These are phyloP conservation scores for Empidonax traillii DNA, from an alignment of 2,113 vertebrate species.

Conservation along the genomic window DNA sequence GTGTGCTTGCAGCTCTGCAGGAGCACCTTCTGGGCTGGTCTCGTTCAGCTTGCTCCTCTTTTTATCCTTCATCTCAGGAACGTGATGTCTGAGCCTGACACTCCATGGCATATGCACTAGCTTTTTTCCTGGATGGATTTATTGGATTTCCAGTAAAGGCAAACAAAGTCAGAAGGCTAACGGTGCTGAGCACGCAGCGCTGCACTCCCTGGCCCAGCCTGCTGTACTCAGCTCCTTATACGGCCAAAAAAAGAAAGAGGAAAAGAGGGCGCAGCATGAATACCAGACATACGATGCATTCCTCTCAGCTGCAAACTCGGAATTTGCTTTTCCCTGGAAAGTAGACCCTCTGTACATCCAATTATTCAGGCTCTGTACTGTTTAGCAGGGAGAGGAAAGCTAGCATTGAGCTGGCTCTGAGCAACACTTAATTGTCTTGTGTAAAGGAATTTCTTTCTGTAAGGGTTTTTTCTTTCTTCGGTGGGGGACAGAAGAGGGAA, in stretches of 20 bases:
- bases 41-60: neutral
- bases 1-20: neutral
- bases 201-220: slow-evolving; percentile 34
- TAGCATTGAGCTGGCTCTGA: slow-evolving; percentile 25
- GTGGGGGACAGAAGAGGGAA: neutral
- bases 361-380: slow-evolving; percentile 28
- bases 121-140: slow-evolving; percentile 72
- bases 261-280: slow-evolving; percentile 35
- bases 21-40: neutral
- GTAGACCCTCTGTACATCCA: slow-evolving; percentile 3
- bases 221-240: slow-evolving; percentile 69
- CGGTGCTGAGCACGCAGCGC: neutral
- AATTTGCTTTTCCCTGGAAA: slow-evolving; percentile 38
- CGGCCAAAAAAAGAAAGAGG: slow-evolving; percentile 61
- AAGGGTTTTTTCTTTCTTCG: neutral
- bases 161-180: slow-evolving; percentile 54
- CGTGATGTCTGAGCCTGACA: neutral
- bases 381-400: slow-evolving; percentile 43
- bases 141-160: slow-evolving; percentile 75
- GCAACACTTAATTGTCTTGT: neutral
- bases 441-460: neutral
- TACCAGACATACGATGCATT: slow-evolving; percentile 75
- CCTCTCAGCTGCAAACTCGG: slow-evolving; percentile 49
- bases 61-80: neutral
- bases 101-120: neutral